A percentile compares a stretch with the other conserved stretches of the same genome.
Evolutionary conservation across 2,113 vertebrate species (phyloP).

Genomic region (Podarcis cretensis): DNA sequence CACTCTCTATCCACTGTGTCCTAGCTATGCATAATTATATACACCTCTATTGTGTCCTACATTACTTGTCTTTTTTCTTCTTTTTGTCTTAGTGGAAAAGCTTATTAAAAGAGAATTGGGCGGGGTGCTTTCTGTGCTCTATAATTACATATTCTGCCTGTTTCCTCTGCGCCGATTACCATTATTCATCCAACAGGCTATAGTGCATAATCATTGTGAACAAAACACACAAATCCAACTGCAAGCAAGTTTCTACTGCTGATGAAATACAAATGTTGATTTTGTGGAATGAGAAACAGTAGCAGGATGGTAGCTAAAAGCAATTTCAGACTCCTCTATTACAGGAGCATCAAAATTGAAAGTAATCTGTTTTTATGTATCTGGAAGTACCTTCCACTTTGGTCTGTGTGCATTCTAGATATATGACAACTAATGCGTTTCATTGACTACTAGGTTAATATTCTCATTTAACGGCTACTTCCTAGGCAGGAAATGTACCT

Average conservation of each 20-base stretch:
- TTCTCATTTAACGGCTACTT: not conserved
- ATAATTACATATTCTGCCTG: not conserved
- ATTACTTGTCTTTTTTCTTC: not conserved
- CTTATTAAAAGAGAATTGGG: not conserved
- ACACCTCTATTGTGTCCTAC: not conserved
- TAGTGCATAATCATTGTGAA: not conserved
- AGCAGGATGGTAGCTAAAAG: constrained; percentile 1
- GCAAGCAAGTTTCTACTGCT: not conserved
- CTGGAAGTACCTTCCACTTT: constrained; percentile 15
- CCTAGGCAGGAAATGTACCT: not conserved
- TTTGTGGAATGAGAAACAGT: constrained; percentile 17
- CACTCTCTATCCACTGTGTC: not conserved
- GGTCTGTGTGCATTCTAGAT: not conserved
- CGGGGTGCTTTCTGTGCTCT: not conserved
- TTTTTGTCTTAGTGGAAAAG: not conserved
- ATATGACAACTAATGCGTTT: not conserved
- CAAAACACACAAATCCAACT: not conserved
- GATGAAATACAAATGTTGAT: constrained; percentile 26
- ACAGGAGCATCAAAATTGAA: constrained; percentile 1
- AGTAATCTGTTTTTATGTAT: constrained; percentile 28
- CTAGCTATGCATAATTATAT: not conserved
- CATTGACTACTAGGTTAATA: not conserved
- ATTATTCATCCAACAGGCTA: not conserved
- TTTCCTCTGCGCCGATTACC: not conserved
- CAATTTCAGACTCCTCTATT: constrained; percentile 1